These are phyloP conservation scores for Tragelaphus buxtoni DNA, from an alignment of 2,113 vertebrate species.

Conservation along the genomic window DNA sequence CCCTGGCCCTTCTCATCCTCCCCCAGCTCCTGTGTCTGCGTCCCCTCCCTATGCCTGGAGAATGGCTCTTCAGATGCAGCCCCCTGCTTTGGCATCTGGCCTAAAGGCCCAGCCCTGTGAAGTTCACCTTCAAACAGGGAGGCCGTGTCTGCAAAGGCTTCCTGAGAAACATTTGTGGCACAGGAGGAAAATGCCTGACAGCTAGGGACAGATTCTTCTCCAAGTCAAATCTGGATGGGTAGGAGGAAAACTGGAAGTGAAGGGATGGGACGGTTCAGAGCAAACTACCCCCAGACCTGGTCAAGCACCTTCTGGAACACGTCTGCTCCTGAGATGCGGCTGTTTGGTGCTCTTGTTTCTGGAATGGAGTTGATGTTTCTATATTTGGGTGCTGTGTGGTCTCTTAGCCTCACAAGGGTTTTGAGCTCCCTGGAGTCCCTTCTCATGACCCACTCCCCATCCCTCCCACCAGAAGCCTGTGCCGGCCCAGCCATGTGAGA, in stretches of 20 bases:
- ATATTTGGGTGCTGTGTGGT: not conserved
- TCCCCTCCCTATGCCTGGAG: too few species aligned
- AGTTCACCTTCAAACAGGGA: not conserved
- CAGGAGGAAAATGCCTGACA: not conserved
- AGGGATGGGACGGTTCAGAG: not conserved
- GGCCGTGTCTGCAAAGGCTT: not conserved
- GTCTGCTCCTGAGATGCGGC: not conserved
- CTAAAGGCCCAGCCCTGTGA: not conserved
- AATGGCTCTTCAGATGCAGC: not conserved
- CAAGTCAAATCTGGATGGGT: not conserved
- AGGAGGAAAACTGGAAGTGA: not conserved
- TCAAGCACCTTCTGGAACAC: not conserved
- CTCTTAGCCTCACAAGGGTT: not conserved
- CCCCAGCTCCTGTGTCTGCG: rapidly evolving
- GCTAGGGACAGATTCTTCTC: not conserved
- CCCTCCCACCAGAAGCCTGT: rapidly evolving
- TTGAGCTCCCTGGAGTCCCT: not conserved
- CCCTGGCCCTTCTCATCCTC: not conserved
- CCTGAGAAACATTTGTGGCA: not conserved
- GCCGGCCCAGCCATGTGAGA: not conserved
- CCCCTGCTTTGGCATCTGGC: not conserved
- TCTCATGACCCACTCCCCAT: not conserved
- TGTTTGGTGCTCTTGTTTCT: not conserved
- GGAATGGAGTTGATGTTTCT: not conserved
- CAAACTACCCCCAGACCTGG: not conserved